Conservation (phyloP, 2,113 vertebrate species). For the Vulpes lagopus region DNA sequence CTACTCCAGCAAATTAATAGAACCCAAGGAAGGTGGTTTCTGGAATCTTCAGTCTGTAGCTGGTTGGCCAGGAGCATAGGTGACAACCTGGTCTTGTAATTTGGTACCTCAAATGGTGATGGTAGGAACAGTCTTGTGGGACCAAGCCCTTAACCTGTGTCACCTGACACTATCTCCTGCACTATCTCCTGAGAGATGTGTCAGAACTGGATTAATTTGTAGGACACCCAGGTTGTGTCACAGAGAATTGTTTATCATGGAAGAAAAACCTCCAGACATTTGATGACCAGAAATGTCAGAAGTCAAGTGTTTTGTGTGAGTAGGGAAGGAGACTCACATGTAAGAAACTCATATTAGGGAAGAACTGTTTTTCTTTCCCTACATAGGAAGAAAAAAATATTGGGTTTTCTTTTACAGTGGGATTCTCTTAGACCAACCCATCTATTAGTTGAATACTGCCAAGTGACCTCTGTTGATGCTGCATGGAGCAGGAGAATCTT, state of each 20-base stretch:
- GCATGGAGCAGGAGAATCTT: background rate
- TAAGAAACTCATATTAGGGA: background rate
- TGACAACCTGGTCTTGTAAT: background rate
- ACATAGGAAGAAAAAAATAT: background rate
- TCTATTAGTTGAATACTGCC: background rate
- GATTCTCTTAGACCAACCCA: background rate
- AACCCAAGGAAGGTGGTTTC: background rate
- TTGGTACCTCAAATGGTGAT: background rate
- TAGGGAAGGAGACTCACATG: background rate
- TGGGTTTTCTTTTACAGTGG: background rate
- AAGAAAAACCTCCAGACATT: background rate
- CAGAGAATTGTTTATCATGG: background rate
- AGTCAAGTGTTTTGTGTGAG: background rate
- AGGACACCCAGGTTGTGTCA: background rate
- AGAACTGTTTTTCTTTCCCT: background rate
- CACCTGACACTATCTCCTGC: background rate
- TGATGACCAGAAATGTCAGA: background rate
- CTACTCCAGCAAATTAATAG: background rate
- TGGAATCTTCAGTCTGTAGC: background rate
- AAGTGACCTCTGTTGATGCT: background rate
- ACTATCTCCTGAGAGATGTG: background rate
- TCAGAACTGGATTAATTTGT: background rate
- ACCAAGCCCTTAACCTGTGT: background rate
- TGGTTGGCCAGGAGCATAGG: background rate
- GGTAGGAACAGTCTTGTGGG: background rate